Percentiles rank a stretch among this genome's conserved stretches.
These are phyloP conservation scores for Hemicentrotus pulcherrimus DNA, from an alignment of 35 echinoderm and acorn worm species.

Conservation along the genomic window DNA sequence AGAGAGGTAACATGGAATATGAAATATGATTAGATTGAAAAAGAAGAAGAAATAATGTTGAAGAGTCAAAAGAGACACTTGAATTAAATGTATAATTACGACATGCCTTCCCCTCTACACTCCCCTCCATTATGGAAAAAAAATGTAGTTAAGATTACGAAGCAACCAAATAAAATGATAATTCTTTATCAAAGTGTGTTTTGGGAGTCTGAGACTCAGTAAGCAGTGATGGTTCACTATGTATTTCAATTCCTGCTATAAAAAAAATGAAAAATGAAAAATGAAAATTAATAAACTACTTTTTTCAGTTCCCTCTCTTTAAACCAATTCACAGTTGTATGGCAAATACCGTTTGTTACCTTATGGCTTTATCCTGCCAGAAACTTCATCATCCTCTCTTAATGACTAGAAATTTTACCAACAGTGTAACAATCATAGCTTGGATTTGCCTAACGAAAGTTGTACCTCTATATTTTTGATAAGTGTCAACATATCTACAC, in stretches of 20 bases:
- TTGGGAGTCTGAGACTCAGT: no score
- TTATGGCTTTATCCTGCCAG: neutral
- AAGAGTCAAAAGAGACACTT: neutral
- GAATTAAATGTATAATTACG: neutral
- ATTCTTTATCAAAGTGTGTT: no score
- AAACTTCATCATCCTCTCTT: neutral
- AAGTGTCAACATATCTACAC: neutral
- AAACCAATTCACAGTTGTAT: no score
- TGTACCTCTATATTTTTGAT: neutral
- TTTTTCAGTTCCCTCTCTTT: no score
- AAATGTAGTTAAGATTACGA: no score
- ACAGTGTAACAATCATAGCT: neutral
- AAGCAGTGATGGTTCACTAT: no score
- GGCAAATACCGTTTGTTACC: neutral
- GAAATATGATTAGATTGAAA: neutral
- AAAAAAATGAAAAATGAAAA: no score
- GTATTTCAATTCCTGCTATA: no score
- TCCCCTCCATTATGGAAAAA: no score
- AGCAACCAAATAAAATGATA: no score
- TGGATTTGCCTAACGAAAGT: neutral
- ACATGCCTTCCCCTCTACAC: no score
- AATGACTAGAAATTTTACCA: neutral
- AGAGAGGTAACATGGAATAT: neutral
- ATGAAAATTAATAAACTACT: no score
- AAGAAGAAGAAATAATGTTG: neutral